phyloP scores from a whole-genome alignment of 2,113 vertebrate genomes.

The Zapus hudsonius region DNA sequence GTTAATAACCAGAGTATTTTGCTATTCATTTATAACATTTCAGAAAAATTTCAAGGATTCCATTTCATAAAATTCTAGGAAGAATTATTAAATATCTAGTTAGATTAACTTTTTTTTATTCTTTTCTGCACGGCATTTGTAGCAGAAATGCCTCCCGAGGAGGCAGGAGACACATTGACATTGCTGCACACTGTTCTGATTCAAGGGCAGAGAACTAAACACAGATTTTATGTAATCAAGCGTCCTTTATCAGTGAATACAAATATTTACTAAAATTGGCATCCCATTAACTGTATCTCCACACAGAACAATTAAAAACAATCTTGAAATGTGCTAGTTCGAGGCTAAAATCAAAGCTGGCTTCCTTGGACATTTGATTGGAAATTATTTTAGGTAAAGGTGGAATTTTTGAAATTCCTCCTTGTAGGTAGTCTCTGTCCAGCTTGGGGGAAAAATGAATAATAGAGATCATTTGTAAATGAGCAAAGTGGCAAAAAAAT shows the following conservation, averaged over 20 bases:
- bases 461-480: background rate
- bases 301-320: conserved; percentile 12
- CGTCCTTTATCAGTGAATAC: conserved; percentile 31
- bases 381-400: conserved; percentile 43
- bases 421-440: background rate
- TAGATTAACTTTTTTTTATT: background rate
- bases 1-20: conserved; percentile 7
- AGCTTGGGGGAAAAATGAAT: background rate
- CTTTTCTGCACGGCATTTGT: background rate
- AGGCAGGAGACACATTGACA: background rate
- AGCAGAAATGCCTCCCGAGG: background rate
- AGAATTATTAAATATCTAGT: background rate
- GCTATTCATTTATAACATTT: background rate
- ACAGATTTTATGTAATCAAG: conserved; percentile 46
- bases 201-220: conserved; percentile 21
- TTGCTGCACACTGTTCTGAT: background rate
- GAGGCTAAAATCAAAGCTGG: conserved; percentile 24
- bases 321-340: background rate
- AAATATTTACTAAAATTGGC: conserved; percentile 58
- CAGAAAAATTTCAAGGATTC: background rate
- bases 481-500: background rate
- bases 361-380: background rate
- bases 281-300: conserved; percentile 49
- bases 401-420: background rate
- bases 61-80: conserved; percentile 7